Evolutionary conservation across 2,888 invertebrate genomes (phyloP).

Genomic region (Anticlea derivata): DNA sequence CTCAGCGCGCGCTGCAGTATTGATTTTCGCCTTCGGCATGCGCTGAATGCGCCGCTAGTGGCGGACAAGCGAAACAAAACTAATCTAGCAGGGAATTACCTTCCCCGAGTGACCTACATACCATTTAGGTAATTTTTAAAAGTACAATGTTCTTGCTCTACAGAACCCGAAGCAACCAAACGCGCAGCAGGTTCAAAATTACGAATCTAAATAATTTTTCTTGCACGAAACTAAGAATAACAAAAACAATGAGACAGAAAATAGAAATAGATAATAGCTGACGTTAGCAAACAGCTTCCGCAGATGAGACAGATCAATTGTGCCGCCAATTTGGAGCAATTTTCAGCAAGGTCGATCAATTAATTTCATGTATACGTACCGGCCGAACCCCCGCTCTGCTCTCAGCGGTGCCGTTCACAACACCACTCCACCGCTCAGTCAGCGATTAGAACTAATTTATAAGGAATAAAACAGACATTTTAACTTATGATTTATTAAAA

Average conservation of each 20-base stretch:
- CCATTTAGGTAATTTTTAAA: too few relatives aligned
- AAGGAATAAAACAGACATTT: background rate
- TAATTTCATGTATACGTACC: conserved; percentile 13
- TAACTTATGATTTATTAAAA: conserved; percentile 1
- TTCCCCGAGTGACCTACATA: too few relatives aligned
- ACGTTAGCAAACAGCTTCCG: conserved; percentile 5
- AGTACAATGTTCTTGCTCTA: too few relatives aligned
- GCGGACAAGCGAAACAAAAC: background rate
- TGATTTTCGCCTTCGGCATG: conserved; percentile 21
- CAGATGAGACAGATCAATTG: conserved; percentile 14
- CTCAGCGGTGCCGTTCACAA: background rate
- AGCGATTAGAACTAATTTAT: conserved; percentile 1
- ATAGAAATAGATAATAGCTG: background rate
- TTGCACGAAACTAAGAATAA: background rate
- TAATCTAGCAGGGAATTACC: too few relatives aligned
- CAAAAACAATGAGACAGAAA: background rate
- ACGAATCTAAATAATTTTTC: too few relatives aligned
- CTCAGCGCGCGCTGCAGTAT: conserved; percentile 26
- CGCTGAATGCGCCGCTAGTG: conserved; percentile 18
- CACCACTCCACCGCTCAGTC: background rate
- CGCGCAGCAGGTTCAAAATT: too few relatives aligned
- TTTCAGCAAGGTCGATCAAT: conserved; percentile 13
- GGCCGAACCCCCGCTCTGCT: background rate
- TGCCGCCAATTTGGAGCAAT: conserved; percentile 24
- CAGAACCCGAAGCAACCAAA: too few relatives aligned